Percentiles rank a stretch among this genome's conserved stretches.
Evolutionary conservation across 1,140 invertebrate genomes (phyloP).

Genomic region (Drosophila truncata): DNA sequence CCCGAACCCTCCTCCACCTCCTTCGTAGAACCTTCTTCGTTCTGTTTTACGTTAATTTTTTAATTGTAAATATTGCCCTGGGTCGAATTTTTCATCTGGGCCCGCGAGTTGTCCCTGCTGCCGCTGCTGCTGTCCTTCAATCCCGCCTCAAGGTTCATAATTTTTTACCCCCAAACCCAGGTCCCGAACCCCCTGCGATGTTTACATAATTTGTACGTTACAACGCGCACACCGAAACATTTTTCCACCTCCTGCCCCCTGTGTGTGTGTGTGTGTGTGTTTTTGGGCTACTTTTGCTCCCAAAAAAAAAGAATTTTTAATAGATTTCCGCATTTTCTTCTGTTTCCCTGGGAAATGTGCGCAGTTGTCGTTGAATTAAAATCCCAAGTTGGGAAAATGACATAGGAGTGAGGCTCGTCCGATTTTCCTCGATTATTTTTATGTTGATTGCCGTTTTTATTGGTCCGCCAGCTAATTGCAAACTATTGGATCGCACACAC

Average conservation of each 20-base stretch:
- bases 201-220: conserved; percentile 84
- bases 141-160: conserved; percentile 68
- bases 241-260: neutral
- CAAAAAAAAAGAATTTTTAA: conserved; percentile 60
- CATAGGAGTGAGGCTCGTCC: neutral
- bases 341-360: conserved; percentile 58
- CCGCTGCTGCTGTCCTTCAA: conserved; percentile 17
- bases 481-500: conserved; percentile 65
- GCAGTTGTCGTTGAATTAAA: conserved; percentile 56
- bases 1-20: conserved; percentile 7
- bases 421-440: conserved; percentile 73
- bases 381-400: neutral
- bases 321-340: conserved; percentile 61
- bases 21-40: conserved; percentile 35
- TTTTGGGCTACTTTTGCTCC: conserved; percentile 72
- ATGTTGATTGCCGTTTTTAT: conserved; percentile 76
- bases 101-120: conserved; percentile 31
- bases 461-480: conserved; percentile 64
- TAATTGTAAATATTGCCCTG: conserved; percentile 83
- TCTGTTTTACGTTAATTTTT: conserved; percentile 84
- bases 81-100: conserved; percentile 81
- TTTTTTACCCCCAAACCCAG: conserved; percentile 46
- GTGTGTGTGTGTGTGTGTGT: conserved; percentile 1
- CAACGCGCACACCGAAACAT: conserved; percentile 73
- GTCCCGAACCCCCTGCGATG: conserved; percentile 36